phyloP scores from a whole-genome alignment of 2,888 invertebrate species.

The Pantelozetes paolii region DNA sequence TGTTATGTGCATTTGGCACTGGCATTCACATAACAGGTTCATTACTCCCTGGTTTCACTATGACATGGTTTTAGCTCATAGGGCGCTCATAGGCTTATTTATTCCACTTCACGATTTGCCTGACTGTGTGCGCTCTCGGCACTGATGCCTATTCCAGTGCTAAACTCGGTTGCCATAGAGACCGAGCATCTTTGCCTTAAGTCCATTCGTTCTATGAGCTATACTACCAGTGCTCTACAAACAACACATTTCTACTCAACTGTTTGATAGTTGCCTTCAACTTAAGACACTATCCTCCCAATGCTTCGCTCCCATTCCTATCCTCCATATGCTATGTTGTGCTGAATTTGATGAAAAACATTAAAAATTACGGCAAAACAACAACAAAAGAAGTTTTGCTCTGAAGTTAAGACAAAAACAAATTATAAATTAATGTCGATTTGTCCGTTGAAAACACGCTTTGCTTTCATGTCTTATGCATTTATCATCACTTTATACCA shows the following conservation, averaged over 20 bases:
- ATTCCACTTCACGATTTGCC: constrained; percentile 10
- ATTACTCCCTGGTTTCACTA: constrained; percentile 30
- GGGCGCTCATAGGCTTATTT: constrained; percentile 20
- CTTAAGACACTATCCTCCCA: not conserved
- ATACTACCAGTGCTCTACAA: not conserved
- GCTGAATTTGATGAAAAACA: constrained; percentile 28
- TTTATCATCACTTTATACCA: constrained; percentile 27
- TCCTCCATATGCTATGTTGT: not conserved
- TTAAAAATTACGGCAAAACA: not conserved
- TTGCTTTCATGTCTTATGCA: constrained; percentile 26
- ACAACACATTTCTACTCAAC: constrained; percentile 1
- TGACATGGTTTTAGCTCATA: constrained; percentile 4
- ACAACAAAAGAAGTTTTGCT: constrained; percentile 17
- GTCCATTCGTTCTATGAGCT: constrained; percentile 26
- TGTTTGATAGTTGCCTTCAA: constrained; percentile 13
- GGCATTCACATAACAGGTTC: constrained; percentile 24
- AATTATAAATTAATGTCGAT: constrained; percentile 29
- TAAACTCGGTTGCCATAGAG: constrained; percentile 31
- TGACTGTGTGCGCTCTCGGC: not conserved
- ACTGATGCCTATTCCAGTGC: not conserved
- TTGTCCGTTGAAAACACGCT: constrained; percentile 9
- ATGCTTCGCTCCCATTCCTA: not conserved
- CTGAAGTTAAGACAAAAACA: constrained; percentile 8
- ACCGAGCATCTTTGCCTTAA: not conserved
- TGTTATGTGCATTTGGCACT: not conserved